A percentile compares a stretch with the other conserved stretches of the same genome.
phyloP scores from a whole-genome alignment of 35 echinoderm and acorn worm genomes.

The Apostichopus californicus region DNA sequence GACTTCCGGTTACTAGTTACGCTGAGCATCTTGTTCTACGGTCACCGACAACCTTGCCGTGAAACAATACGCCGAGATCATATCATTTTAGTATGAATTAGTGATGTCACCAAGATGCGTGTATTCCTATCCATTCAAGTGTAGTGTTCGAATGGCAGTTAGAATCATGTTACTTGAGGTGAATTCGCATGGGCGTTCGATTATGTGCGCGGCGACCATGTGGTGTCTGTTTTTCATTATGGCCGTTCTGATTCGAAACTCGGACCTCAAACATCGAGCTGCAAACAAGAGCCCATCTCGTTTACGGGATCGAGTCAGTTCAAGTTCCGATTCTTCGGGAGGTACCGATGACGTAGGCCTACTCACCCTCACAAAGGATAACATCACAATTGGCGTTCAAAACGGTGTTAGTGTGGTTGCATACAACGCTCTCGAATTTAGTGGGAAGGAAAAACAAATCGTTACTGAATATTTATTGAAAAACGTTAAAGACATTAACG shows the following conservation, averaged over 20 bases:
- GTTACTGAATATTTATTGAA: not conserved
- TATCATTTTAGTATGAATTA: too few species aligned
- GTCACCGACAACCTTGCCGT: too few species aligned
- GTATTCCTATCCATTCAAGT: too few species aligned
- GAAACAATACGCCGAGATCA: too few species aligned
- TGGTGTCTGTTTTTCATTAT: conserved; percentile 41
- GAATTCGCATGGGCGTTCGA: conserved; percentile 27
- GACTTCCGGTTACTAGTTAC: too few species aligned
- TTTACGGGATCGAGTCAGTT: not conserved
- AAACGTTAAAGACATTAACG: conserved; percentile 15
- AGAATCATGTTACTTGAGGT: conserved; percentile 24
- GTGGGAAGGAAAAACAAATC: not conserved
- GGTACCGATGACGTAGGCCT: not conserved
- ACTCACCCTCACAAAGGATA: not conserved
- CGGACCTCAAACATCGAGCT: conserved; percentile 10
- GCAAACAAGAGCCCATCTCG: not conserved
- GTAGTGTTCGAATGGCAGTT: not conserved
- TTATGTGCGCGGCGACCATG: conserved; percentile 18
- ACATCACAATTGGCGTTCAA: conserved; percentile 3
- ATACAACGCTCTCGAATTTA: conserved; percentile 1
- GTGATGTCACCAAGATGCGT: too few species aligned
- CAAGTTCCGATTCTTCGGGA: not conserved
- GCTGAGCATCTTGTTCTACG: too few species aligned
- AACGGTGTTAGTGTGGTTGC: conserved; percentile 20
- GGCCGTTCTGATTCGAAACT: conserved; percentile 19